Evolutionary conservation across 2,113 vertebrate genomes (phyloP), one percentile per base, ranked within the genome.

Genomic region (Phoxinus phoxinus): DNA sequence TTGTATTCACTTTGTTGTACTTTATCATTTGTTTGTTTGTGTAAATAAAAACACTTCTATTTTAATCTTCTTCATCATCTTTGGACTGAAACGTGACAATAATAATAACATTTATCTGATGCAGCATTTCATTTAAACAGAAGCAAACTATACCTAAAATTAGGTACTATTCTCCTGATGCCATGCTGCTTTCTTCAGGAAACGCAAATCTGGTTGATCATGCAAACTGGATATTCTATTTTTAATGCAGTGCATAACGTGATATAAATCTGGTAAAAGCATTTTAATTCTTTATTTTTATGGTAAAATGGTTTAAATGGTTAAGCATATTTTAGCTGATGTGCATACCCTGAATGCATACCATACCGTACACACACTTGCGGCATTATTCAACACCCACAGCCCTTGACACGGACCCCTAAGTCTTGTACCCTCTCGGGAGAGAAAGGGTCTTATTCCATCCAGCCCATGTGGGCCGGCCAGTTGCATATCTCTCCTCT

Each of bases 401-500:
- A 84, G 27, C 51, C 51, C 65, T 35, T 74, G 65, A 74, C 53
- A 51, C 12, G 25, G 32, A 30, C 46, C 59, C 21, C 19, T 0
- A 37, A 11, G 67, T 71, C 32, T 69, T 69, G 17, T 35, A 37
- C 67, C 3, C 9, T 37, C 32, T 41, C 19, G 1, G 19, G 32
- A 37, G 19, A 71, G 19, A 37, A 71, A 23, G 3, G 1, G 51
- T 23, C 2, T 76, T 37, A 65, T 51, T 46, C 21, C 44, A 79
- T 77, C n/a, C 58, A 75, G 35, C 35, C 59, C 30, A 32, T 56
- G 35, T 53, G 71, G 72, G 30, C 35, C 53, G 72, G 30, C 35
- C 63, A 27, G 72, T 81, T 86, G 82, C 48, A 58, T 78, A 82
- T 85, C 41, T 71, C 58, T 82, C 35, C 63, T 89, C 44, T 83